Conservation (phyloP, 2,797 vertebrate genomes). For the Macropodus opercularis region DNA sequence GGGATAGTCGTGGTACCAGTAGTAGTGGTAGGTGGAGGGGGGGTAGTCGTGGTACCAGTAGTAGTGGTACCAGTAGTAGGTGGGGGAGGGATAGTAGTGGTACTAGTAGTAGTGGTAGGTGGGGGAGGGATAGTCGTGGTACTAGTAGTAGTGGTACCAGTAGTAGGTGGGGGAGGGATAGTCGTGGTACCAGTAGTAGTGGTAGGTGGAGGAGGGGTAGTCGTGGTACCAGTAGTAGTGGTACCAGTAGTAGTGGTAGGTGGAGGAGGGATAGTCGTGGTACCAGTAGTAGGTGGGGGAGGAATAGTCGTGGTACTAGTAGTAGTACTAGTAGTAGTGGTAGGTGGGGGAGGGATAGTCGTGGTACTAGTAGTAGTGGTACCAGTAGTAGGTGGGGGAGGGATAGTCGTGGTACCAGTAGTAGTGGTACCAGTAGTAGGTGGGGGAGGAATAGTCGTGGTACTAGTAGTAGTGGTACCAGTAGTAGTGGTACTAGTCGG, state of each 20-base stretch:
- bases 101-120: constrained; percentile 1
- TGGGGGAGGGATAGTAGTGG: constrained; percentile 2
- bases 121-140: not conserved
- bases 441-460: not conserved
- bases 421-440: constrained; percentile 19
- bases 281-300: too few species aligned
- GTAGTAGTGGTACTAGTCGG: not conserved
- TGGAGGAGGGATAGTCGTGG: not conserved
- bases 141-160: not conserved
- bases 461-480: not conserved
- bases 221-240: not conserved
- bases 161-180: not conserved
- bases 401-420: too few species aligned
- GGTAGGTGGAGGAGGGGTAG: not conserved
- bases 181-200: constrained; percentile 31
- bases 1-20: too few species aligned
- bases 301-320: not conserved
- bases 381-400: not conserved
- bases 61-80: constrained; percentile 12
- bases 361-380: not conserved
- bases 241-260: not conserved
- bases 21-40: too few species aligned
- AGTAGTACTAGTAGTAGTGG: constrained; percentile 12
- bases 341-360: constrained; percentile 4
- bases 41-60: too few species aligned